phyloP scores from a whole-genome alignment of 2,797 vertebrate genomes.

The Paedocypris micromegethes region DNA sequence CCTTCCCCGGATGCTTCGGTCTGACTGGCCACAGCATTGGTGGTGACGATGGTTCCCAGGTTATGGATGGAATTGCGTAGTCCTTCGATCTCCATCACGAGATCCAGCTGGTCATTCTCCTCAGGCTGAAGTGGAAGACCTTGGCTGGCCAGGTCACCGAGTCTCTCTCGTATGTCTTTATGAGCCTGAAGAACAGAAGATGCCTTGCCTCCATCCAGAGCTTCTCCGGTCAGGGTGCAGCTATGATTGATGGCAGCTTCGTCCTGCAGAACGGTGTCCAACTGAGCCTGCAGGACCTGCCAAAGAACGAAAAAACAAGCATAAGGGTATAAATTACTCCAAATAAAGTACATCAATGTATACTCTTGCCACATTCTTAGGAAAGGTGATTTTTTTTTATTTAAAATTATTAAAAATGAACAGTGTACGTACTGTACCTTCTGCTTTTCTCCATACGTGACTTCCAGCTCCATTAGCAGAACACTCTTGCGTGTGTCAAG shows the following conservation, averaged over 20 bases:
- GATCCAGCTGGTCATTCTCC: slow-evolving; percentile 92
- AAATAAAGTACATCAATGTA: too few species aligned
- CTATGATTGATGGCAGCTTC: slow-evolving; percentile 80
- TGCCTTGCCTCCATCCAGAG: slow-evolving; percentile 78
- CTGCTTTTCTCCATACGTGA: slow-evolving; percentile 94
- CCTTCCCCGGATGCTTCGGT: slow-evolving; percentile 90
- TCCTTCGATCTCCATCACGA: slow-evolving; percentile 88
- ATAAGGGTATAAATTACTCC: neutral
- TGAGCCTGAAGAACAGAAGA: slow-evolving; percentile 78
- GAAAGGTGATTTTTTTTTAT: too few species aligned
- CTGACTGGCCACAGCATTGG: slow-evolving; percentile 92
- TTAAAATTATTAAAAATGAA: too few species aligned
- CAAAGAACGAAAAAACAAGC: neutral
- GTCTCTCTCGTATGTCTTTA: slow-evolving; percentile 79
- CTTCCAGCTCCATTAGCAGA: slow-evolving; percentile 96
- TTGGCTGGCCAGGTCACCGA: slow-evolving; percentile 72
- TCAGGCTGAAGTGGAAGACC: slow-evolving; percentile 82
- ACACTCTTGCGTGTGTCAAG: slow-evolving; percentile 92
- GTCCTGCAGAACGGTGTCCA: slow-evolving; percentile 80
- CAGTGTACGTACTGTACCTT: slow-evolving; percentile 67
- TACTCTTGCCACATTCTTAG: too few species aligned
- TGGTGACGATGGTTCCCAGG: slow-evolving; percentile 89
- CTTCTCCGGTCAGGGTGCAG: slow-evolving; percentile 79
- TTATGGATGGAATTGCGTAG: slow-evolving; percentile 96
- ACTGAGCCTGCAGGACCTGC: slow-evolving; percentile 91